A percentile compares a stretch with the other conserved stretches of the same genome.
Conservation (phyloP, 2,797 vertebrate species). For the Tragopan temminckii region DNA sequence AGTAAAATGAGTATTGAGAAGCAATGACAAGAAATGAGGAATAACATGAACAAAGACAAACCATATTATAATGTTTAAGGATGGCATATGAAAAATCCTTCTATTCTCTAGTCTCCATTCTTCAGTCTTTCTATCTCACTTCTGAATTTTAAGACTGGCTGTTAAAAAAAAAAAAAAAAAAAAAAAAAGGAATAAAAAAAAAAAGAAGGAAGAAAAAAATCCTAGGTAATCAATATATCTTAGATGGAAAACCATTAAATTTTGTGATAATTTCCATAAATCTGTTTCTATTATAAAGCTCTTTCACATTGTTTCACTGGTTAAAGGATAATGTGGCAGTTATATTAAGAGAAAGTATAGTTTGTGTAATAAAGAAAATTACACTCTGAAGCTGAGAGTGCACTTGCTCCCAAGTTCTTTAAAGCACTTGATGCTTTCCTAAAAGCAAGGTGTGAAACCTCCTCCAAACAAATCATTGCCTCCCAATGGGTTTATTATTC, state of each 20-base stretch:
- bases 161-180: not conserved
- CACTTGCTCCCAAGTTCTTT: not conserved
- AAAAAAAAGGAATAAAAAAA: not conserved
- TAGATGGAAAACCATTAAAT: not conserved
- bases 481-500: fast-evolving
- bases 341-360: not conserved
- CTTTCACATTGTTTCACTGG: not conserved
- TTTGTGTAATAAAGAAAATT: not conserved
- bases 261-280: not conserved
- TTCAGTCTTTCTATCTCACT: not conserved
- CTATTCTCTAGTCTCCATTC: fast-evolving
- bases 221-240: not conserved
- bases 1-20: not conserved
- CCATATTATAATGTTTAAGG: fast-evolving
- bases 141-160: not conserved
- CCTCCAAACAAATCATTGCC: not conserved
- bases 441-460: not conserved
- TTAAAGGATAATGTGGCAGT: not conserved
- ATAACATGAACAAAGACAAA: not conserved
- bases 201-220: not conserved
- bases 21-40: fast-evolving
- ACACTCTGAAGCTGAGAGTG: fast-evolving
- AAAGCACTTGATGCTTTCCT: not conserved
- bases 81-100: not conserved
- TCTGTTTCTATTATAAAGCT: not conserved